phyloP scores from a whole-genome alignment of 2,797 vertebrate species.

The Sebastes matsubarae region DNA sequence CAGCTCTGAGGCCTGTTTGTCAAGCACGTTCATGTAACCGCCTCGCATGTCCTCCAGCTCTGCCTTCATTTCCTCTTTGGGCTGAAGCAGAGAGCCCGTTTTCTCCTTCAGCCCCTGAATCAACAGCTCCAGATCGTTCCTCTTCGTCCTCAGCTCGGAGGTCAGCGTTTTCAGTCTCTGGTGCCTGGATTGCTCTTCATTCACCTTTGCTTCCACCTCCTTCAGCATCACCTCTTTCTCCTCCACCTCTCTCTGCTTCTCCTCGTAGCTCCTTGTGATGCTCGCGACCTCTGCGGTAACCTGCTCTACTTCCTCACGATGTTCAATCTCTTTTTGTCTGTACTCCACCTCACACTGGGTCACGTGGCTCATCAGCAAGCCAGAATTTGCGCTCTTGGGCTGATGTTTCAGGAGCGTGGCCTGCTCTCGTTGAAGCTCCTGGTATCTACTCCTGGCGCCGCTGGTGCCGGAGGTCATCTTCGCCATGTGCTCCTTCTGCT shows the following conservation, averaged over 20 bases:
- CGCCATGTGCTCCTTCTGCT: conserved; percentile 53
- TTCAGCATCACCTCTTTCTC: conserved; percentile 52
- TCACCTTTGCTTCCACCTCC: conserved; percentile 53
- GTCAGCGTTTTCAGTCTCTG: conserved; percentile 17
- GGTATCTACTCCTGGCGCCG: conserved; percentile 29
- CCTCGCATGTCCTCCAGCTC: conserved; percentile 48
- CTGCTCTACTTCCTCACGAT: conserved; percentile 30
- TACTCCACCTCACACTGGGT: conserved; percentile 25
- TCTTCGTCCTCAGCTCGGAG: conserved; percentile 30
- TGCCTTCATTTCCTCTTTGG: conserved; percentile 55
- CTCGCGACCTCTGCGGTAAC: conserved; percentile 16
- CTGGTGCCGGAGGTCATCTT: conserved; percentile 46
- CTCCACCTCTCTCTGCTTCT: conserved; percentile 60
- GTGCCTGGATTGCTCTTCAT: conserved; percentile 21
- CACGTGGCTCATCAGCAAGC: conserved; percentile 33
- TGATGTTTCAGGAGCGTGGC: conserved; percentile 40
- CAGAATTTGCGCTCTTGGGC: conserved; percentile 13
- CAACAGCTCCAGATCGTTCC: conserved; percentile 31
- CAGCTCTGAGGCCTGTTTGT: conserved; percentile 52
- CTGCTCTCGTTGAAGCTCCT: conserved; percentile 60
- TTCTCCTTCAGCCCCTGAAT: conserved; percentile 39
- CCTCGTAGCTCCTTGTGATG: conserved; percentile 13
- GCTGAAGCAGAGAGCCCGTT: conserved; percentile 42
- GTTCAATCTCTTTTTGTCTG: conserved; percentile 20
- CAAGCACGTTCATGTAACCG: conserved; percentile 20